Conservation (phyloP, 2,888 invertebrate species). For the Sinhomidia bicolor region DNA sequence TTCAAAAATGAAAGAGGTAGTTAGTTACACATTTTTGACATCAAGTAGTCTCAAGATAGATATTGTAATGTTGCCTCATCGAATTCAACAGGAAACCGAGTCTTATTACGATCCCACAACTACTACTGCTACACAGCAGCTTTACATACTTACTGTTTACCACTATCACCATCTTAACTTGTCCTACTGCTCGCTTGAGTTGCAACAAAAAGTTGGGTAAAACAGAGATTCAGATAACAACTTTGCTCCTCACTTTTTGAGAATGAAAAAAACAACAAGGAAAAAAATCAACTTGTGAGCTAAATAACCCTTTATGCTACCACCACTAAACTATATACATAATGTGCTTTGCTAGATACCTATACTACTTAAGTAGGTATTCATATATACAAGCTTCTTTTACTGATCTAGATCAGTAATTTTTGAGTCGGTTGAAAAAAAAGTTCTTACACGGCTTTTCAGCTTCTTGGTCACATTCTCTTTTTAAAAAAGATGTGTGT, state of each 20-base stretch:
- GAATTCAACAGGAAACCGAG: conserved; percentile 56
- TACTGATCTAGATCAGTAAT: conserved; percentile 65
- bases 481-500: neutral
- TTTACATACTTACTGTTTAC: no score
- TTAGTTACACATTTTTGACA: conserved; percentile 16
- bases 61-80: conserved; percentile 23
- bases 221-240: conserved; percentile 57
- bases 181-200: conserved; percentile 39
- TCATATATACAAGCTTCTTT: neutral
- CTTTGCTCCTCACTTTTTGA: conserved; percentile 12
- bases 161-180: conserved; percentile 34
- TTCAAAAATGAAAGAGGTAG: neutral
- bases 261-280: neutral
- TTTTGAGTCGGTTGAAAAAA: conserved; percentile 40
- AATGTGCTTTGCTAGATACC: neutral
- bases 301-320: conserved; percentile 16
- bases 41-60: neutral
- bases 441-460: conserved; percentile 41
- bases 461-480: neutral
- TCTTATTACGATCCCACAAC: neutral
- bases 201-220: conserved; percentile 34
- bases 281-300: neutral
- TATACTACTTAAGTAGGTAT: neutral
- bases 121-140: neutral
- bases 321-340: no score